A percentile compares a stretch with the other conserved stretches of the same genome.
Conservation (phyloP, 2,888 invertebrate species). For the Tridacna crocea region DNA sequence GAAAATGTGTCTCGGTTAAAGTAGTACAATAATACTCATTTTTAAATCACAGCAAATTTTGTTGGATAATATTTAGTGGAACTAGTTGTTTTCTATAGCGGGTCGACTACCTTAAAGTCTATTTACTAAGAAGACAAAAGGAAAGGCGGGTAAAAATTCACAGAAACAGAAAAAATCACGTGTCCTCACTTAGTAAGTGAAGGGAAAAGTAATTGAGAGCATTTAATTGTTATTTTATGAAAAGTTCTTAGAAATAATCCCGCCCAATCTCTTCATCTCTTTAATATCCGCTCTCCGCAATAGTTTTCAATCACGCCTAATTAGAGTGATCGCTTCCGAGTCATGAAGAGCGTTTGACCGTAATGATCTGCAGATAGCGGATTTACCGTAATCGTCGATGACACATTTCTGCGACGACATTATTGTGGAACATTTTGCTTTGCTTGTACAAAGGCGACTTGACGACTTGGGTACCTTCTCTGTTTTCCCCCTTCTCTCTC, state of each 20-base stretch:
- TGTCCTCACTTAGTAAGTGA: neutral
- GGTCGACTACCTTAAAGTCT: no score
- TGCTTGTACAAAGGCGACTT: no score
- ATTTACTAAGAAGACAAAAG: no score
- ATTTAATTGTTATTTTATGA: conserved; percentile 42
- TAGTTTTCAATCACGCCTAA: conserved; percentile 32
- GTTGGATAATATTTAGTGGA: no score
- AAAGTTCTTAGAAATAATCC: conserved; percentile 22
- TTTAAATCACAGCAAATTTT: no score
- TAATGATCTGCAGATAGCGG: neutral
- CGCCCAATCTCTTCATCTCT: conserved; percentile 24
- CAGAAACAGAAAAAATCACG: neutral
- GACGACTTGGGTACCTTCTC: no score
- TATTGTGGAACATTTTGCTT: no score
- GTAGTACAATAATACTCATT: no score
- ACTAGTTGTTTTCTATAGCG: no score
- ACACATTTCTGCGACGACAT: neutral
- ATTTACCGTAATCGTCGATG: neutral
- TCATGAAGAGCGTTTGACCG: conserved; percentile 23
- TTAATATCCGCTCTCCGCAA: conserved; percentile 37
- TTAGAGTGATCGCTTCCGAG: conserved; percentile 15
- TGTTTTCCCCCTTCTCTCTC: no score
- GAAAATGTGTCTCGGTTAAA: no score
- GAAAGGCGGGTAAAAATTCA: no score
- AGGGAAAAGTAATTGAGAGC: conserved; percentile 17